Conservation (phyloP, 2,797 vertebrate species). For the Mus spretus region DNA sequence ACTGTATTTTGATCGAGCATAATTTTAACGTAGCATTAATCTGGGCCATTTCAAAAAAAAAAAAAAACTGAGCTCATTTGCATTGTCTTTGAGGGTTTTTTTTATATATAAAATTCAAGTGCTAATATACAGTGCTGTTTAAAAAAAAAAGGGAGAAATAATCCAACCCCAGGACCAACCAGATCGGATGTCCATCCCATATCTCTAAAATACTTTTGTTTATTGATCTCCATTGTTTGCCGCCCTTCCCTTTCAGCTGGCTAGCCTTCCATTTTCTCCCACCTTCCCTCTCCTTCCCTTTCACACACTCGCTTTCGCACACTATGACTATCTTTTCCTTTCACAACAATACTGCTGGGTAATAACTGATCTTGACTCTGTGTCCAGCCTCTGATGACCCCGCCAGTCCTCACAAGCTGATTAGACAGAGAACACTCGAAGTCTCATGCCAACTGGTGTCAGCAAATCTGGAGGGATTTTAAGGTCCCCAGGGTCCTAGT, state of each 20-base stretch:
- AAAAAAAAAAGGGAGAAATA: not conserved
- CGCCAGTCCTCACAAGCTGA: not conserved
- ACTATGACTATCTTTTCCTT: not conserved
- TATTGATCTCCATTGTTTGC: not conserved
- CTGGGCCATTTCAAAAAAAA: not conserved
- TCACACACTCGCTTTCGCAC: not conserved
- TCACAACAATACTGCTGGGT: not conserved
- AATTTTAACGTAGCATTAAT: not conserved
- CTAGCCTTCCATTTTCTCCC: not conserved
- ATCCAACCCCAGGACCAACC: not conserved
- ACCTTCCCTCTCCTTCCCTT: not conserved
- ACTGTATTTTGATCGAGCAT: not conserved
- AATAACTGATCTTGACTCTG: not conserved
- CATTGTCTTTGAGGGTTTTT: constrained; percentile 22
- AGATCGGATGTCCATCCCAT: not conserved
- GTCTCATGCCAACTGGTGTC: not conserved
- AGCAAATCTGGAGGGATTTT: constrained; percentile 45
- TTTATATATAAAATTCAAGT: not conserved
- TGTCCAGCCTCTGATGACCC: constrained; percentile 4
- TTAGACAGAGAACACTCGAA: not conserved
- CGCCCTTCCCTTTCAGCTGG: not conserved
- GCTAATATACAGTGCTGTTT: not conserved
- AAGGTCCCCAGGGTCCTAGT: constrained; percentile 9
- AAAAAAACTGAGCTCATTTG: not conserved
- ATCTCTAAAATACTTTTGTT: not conserved